A percentile compares a stretch with the other conserved stretches of the same genome.
phyloP scores from a whole-genome alignment of 2,888 invertebrate genomes.

The Ochropacha duplaris region DNA sequence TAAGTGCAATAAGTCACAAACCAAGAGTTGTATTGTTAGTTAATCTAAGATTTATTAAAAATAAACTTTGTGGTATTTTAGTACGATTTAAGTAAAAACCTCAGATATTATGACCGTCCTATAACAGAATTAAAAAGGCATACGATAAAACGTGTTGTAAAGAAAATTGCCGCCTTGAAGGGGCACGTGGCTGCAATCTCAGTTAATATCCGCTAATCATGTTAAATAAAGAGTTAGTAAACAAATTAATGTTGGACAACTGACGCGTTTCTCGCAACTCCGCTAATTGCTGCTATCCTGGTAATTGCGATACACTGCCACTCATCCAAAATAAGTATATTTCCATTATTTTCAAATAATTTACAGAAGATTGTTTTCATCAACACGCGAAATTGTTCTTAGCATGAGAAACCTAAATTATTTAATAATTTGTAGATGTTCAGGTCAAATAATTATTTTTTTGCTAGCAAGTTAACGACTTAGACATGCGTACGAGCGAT shows the following conservation, averaged over 20 bases:
- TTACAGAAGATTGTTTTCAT: neutral
- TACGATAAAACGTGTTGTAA: neutral
- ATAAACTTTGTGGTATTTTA: too few relatives aligned
- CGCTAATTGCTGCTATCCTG: neutral
- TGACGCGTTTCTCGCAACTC: neutral
- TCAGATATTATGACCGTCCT: neutral
- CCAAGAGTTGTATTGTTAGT: too few relatives aligned
- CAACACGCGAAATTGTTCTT: neutral
- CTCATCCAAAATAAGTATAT: neutral
- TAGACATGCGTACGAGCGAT: slow-evolving; percentile 28
- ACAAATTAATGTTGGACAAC: neutral
- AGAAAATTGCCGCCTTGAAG: neutral
- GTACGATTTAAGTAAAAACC: too few relatives aligned
- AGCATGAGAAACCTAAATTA: neutral
- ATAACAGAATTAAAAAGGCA: neutral
- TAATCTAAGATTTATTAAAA: too few relatives aligned
- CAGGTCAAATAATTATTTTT: neutral
- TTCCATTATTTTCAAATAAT: neutral
- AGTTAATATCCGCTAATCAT: neutral
- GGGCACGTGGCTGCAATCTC: neutral
- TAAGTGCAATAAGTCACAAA: too few relatives aligned
- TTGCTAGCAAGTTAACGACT: neutral
- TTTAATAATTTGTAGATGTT: neutral
- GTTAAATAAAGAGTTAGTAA: neutral
- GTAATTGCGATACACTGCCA: neutral